Evolutionary conservation across 2,888 invertebrate species (phyloP).

Genomic region (Drosophila birchii): DNA sequence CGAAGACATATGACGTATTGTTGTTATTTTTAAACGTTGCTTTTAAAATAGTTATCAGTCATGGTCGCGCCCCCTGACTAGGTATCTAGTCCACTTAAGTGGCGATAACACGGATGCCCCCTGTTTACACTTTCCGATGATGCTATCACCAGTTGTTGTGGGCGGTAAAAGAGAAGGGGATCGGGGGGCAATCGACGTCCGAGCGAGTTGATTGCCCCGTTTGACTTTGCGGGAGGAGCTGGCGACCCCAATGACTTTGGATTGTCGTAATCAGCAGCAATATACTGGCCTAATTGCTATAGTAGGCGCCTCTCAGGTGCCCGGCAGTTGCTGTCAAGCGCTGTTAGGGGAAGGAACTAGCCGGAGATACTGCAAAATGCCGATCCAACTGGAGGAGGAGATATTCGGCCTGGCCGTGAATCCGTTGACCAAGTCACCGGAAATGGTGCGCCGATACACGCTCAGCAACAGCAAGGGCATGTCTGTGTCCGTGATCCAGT

Average conservation of each 20-base stretch:
- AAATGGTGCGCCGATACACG: slow-evolving; percentile 79
- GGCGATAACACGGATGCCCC: slow-evolving; percentile 7
- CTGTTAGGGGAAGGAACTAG: slow-evolving; percentile 26
- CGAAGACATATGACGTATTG: neutral
- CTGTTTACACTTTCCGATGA: slow-evolving; percentile 2
- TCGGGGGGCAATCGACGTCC: slow-evolving; percentile 13
- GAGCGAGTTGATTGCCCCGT: slow-evolving; percentile 39
- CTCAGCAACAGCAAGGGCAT: slow-evolving; percentile 75
- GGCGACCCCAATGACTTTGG: slow-evolving; percentile 65
- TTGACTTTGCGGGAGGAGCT: slow-evolving; percentile 58
- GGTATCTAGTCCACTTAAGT: neutral
- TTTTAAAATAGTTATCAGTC: neutral
- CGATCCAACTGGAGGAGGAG: slow-evolving; percentile 68
- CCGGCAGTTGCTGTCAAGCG: slow-evolving; percentile 37
- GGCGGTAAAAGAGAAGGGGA: slow-evolving; percentile 1
- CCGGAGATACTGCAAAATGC: slow-evolving; percentile 20
- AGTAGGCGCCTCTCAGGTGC: slow-evolving; percentile 14
- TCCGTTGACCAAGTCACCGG: slow-evolving; percentile 74
- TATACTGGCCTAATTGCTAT: slow-evolving; percentile 7
- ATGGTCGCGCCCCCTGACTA: slow-evolving; percentile 3
- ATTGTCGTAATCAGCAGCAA: slow-evolving; percentile 19
- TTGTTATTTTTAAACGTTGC: neutral
- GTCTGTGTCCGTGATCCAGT: slow-evolving; percentile 78
- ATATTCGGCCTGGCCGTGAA: slow-evolving; percentile 79
- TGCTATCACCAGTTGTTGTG: neutral